phyloP scores from a whole-genome alignment of 2,113 vertebrate species.

The Dipodomys spectabilis region DNA sequence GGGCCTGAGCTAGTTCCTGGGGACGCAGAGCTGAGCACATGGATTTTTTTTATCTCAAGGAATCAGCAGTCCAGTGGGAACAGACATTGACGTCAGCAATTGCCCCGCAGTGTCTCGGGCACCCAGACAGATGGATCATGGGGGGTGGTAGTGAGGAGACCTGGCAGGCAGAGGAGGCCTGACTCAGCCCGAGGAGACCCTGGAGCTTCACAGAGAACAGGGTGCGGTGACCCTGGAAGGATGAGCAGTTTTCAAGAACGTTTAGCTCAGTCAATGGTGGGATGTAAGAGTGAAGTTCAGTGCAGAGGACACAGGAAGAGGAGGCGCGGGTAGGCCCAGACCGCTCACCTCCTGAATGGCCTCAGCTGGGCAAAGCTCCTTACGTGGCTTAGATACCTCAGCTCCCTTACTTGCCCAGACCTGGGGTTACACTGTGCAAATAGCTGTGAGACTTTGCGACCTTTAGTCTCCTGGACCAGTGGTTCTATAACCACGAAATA shows the following conservation, averaged over 20 bases:
- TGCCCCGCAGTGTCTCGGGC: background rate
- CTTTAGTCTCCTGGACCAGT: background rate
- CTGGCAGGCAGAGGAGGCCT: background rate
- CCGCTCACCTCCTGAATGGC: background rate
- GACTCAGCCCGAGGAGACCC: background rate
- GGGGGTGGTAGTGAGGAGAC: too few relatives aligned
- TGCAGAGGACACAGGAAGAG: background rate
- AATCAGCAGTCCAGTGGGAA: background rate
- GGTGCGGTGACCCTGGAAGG: background rate
- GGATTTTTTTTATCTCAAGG: background rate
- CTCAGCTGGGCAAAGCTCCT: accelerated
- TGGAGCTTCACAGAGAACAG: background rate
- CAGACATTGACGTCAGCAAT: too few relatives aligned
- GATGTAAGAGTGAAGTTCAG: background rate
- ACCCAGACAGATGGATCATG: background rate
- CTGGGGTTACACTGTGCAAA: background rate
- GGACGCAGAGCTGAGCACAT: accelerated
- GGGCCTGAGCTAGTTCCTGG: background rate
- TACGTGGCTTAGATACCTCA: background rate
- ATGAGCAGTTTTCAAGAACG: background rate
- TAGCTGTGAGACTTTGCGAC: background rate
- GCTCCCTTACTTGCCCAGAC: background rate
- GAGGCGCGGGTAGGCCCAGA: background rate
- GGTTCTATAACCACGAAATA: background rate
- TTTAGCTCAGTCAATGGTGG: background rate